Percentiles rank a stretch among this genome's conserved stretches.
phyloP scores from a whole-genome alignment of 2,113 vertebrate species.

The Chelonoidis abingdonii region DNA sequence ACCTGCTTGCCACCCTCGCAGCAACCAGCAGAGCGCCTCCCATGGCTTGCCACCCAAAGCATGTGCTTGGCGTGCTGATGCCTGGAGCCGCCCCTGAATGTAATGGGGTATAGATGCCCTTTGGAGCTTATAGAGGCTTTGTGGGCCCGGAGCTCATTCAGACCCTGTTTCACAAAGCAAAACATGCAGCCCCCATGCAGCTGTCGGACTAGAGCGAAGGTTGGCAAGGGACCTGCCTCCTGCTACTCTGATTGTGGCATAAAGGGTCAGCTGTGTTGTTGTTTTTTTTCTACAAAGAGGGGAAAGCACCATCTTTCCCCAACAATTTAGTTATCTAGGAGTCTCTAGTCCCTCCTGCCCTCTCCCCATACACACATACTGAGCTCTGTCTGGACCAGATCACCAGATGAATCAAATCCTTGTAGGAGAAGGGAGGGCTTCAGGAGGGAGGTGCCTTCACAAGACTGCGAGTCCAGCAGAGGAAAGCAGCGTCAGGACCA shows the following conservation, averaged over 20 bases:
- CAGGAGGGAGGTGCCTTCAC: slow-evolving; percentile 38
- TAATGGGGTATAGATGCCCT: neutral
- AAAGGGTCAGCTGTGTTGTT: neutral
- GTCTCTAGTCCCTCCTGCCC: neutral
- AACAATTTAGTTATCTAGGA: neutral
- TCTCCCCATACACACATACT: accelerated
- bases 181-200: neutral
- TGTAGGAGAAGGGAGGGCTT: neutral
- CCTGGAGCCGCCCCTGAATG: neutral
- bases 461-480: slow-evolving; percentile 80
- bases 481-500: slow-evolving; percentile 83
- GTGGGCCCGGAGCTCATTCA: neutral
- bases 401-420: neutral
- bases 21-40: no score
- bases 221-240: neutral
- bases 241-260: accelerated
- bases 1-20: no score
- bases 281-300: accelerated
- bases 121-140: neutral
- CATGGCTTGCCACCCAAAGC: no score
- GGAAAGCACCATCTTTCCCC: neutral
- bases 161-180: no score
- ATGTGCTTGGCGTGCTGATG: no score
- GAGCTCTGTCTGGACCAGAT: neutral
- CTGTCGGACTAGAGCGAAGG: neutral